These are phyloP conservation scores for Camponotus floridanus DNA, from an alignment of 1,140 invertebrate species.

Conservation along the genomic window DNA sequence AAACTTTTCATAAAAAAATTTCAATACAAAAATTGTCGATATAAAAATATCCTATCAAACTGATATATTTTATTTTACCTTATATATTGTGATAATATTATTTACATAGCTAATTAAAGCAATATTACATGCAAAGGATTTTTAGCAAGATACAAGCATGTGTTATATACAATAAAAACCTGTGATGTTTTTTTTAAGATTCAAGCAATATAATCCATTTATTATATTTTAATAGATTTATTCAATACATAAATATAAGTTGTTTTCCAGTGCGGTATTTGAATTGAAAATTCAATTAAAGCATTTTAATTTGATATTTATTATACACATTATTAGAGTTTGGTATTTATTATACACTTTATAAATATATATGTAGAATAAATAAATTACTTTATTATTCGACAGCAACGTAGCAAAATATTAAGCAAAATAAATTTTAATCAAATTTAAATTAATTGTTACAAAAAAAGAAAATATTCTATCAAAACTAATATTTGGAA, in stretches of 20 bases:
- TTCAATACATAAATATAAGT: neutral
- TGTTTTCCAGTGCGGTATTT: neutral
- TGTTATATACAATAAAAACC: neutral
- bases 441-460: neutral
- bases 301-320: constrained; percentile 22
- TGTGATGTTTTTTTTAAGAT: constrained; percentile 33
- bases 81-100: constrained; percentile 24
- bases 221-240: constrained; percentile 38
- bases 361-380: neutral
- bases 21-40: neutral
- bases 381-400: neutral
- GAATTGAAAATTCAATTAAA: neutral
- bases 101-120: constrained; percentile 12
- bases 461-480: neutral
- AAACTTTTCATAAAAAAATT: neutral
- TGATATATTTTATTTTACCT: constrained; percentile 35
- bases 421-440: neutral
- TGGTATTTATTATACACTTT: neutral
- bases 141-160: constrained; percentile 15
- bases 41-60: neutral
- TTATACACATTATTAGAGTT: neutral
- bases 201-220: constrained; percentile 1
- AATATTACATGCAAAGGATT: constrained; percentile 18
- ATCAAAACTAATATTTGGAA: constrained; percentile 18
- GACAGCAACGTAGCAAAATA: neutral